Conservation (phyloP, 2,113 vertebrate species). For the Phyllostomus hastatus region DNA sequence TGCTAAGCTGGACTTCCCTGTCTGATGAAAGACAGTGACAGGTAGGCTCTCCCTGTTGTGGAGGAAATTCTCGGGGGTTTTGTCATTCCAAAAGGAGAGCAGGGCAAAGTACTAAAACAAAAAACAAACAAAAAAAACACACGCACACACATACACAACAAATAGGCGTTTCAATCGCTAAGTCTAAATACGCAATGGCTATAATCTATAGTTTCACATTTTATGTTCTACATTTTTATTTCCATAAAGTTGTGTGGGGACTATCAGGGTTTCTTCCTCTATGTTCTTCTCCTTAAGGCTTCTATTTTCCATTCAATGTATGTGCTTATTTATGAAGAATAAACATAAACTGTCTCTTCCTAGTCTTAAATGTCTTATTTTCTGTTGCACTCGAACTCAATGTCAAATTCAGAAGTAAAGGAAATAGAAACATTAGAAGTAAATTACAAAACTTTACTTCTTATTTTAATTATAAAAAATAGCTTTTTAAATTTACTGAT, state of each 20-base stretch:
- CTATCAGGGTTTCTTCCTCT: background rate
- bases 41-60: background rate
- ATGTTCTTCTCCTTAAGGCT: background rate
- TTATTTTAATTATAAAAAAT: background rate
- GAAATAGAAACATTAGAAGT: background rate
- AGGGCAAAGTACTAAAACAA: background rate
- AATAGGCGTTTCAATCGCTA: background rate
- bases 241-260: background rate
- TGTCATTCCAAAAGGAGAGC: background rate
- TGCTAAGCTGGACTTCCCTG: background rate
- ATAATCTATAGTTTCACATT: background rate
- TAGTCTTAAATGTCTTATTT: background rate
- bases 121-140: no score
- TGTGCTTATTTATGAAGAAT: background rate
- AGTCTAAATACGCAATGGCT: background rate
- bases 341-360: background rate
- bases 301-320: background rate
- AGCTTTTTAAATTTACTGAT: background rate
- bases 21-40: conserved; percentile 7
- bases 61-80: background rate
- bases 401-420: background rate
- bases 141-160: background rate
- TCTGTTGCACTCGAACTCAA: background rate
- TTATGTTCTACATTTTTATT: background rate
- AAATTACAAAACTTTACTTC: no score